Evolutionary conservation across 2,888 invertebrate genomes (phyloP).

Genomic region (Spilosoma lubricipeda): DNA sequence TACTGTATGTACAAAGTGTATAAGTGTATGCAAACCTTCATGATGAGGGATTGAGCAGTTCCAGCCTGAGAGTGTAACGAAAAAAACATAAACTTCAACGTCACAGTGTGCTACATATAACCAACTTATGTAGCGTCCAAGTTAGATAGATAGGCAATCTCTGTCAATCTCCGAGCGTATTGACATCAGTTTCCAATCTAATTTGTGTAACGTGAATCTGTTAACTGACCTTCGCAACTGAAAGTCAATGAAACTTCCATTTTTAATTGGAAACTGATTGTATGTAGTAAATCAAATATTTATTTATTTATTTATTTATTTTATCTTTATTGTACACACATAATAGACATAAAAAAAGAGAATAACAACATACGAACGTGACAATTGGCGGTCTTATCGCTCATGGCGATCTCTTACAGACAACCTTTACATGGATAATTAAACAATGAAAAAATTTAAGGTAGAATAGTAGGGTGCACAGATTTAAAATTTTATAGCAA

Average conservation of each 20-base stretch:
- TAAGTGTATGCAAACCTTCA: too few relatives aligned
- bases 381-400: too few relatives aligned
- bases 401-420: too few relatives aligned
- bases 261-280: background rate
- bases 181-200: constrained; percentile 2
- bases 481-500: too few relatives aligned
- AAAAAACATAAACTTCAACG: background rate
- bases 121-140: background rate
- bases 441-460: too few relatives aligned
- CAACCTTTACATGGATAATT: too few relatives aligned
- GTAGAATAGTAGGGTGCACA: too few relatives aligned
- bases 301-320: too few relatives aligned
- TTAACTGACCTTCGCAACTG: constrained; percentile 1
- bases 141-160: constrained; percentile 14
- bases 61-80: background rate
- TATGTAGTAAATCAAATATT: background rate
- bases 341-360: too few relatives aligned
- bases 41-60: background rate
- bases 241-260: background rate
- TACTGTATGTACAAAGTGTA: background rate
- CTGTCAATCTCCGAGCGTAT: constrained; percentile 6
- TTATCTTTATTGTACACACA: too few relatives aligned
- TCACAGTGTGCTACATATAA: background rate
- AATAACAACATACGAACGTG: too few relatives aligned
- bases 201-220: constrained; percentile 5